phyloP scores from a whole-genome alignment of 1,140 invertebrate genomes.

The Drosophila insularis region DNA sequence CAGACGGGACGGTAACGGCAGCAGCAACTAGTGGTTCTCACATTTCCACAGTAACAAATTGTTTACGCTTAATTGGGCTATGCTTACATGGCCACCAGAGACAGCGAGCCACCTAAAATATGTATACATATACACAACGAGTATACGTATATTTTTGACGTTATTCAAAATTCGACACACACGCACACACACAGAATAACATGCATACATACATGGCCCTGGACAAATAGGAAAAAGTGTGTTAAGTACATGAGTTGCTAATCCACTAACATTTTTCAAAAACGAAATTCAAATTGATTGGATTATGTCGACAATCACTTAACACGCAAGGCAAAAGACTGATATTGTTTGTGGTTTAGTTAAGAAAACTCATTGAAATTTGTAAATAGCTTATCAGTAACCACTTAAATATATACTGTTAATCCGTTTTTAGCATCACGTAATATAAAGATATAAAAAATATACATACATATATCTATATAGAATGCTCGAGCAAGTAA shows the following conservation, averaged over 20 bases:
- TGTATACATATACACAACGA: constrained; percentile 26
- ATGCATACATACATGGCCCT: constrained; percentile 12
- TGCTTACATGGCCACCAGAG: constrained; percentile 60
- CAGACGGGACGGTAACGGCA: too few species aligned
- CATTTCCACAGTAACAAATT: constrained; percentile 69
- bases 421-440: too few species aligned
- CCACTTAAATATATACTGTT: too few species aligned
- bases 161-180: constrained; percentile 4
- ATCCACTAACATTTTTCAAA: not conserved
- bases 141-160: constrained; percentile 23
- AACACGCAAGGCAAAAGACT: too few species aligned
- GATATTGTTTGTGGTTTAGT: too few species aligned
- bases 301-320: not conserved
- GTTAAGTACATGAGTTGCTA: not conserved
- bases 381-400: too few species aligned
- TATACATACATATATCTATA: too few species aligned
- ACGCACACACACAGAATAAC: constrained; percentile 16
- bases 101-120: constrained; percentile 43
- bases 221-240: not conserved
- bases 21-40: constrained; percentile 76
- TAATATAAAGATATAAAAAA: too few species aligned
- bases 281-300: not conserved
- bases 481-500: too few species aligned
- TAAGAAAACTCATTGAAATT: too few species aligned
- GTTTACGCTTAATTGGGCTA: constrained; percentile 79